phyloP scores from a whole-genome alignment of 2,113 vertebrate species.

The Larimichthys polyactis region DNA sequence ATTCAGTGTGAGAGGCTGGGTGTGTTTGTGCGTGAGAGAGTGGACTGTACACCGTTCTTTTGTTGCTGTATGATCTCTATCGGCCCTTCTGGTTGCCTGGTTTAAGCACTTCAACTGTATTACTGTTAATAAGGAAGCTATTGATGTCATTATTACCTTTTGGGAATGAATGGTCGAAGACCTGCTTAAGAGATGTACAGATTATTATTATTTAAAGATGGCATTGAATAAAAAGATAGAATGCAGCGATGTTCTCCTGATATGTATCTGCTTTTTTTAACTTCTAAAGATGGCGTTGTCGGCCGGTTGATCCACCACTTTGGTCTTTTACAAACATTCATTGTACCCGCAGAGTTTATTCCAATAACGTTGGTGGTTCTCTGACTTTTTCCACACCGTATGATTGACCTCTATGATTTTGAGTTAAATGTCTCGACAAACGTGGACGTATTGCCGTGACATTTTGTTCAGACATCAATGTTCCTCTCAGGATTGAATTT shows the following conservation, averaged over 20 bases:
- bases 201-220: conserved; percentile 82
- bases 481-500: too few species aligned
- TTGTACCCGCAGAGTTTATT: fast-evolving
- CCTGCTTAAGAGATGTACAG: conserved; percentile 76
- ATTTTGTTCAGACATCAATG: too few species aligned
- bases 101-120: conserved; percentile 79
- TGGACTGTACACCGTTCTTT: conserved; percentile 50
- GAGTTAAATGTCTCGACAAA: too few species aligned
- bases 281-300: fast-evolving
- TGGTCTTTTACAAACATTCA: too few species aligned
- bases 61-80: conserved; percentile 67
- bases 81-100: conserved; percentile 57
- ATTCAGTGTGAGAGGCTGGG: background rate
- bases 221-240: conserved; percentile 81
- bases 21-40: conserved; percentile 2
- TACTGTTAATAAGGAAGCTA: conserved; percentile 71
- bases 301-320: too few species aligned
- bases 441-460: too few species aligned
- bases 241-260: conserved; percentile 33
- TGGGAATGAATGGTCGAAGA: conserved; percentile 72
- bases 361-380: too few species aligned
- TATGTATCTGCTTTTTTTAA: background rate
- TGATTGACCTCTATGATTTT: background rate
- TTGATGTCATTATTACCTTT: conserved; percentile 72
- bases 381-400: background rate